phyloP scores from a whole-genome alignment of 35 echinoderm and acorn worm species.

The Amphiura filiformis region DNA sequence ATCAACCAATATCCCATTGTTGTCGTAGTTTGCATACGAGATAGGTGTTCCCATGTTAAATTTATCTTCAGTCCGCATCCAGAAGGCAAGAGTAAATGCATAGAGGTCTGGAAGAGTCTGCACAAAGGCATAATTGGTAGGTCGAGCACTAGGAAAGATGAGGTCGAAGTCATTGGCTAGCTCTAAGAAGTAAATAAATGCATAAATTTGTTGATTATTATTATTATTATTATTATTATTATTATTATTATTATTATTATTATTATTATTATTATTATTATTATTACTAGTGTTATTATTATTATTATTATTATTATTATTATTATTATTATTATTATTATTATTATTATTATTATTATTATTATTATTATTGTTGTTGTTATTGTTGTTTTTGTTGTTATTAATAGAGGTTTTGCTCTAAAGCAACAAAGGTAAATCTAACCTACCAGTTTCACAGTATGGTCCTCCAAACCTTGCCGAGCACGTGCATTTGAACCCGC shows the following conservation, averaged over 20 bases:
- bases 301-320: no score
- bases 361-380: no score
- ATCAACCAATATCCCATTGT: slow-evolving; percentile 32
- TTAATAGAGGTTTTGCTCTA: no score
- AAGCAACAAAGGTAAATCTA: not conserved
- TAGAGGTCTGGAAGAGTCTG: slow-evolving; percentile 43
- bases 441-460: slow-evolving; percentile 58
- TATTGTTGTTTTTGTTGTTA: no score
- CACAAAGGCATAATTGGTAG: slow-evolving; percentile 28
- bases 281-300: no score
- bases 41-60: slow-evolving; percentile 50
- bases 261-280: not conserved
- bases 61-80: slow-evolving; percentile 65
- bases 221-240: no score
- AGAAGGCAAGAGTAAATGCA: slow-evolving; percentile 65
- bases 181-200: slow-evolving; percentile 20
- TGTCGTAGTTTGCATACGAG: slow-evolving; percentile 30
- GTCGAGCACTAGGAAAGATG: slow-evolving; percentile 28
- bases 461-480: slow-evolving; percentile 35
- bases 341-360: no score
- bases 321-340: no score
- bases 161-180: slow-evolving; percentile 49
- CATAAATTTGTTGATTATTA: no score
- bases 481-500: slow-evolving; percentile 22
- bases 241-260: no score